A percentile compares a stretch with the other conserved stretches of the same genome.
phyloP scores from a whole-genome alignment of 1,140 invertebrate genomes.

The Leptonema lineaticorne region DNA sequence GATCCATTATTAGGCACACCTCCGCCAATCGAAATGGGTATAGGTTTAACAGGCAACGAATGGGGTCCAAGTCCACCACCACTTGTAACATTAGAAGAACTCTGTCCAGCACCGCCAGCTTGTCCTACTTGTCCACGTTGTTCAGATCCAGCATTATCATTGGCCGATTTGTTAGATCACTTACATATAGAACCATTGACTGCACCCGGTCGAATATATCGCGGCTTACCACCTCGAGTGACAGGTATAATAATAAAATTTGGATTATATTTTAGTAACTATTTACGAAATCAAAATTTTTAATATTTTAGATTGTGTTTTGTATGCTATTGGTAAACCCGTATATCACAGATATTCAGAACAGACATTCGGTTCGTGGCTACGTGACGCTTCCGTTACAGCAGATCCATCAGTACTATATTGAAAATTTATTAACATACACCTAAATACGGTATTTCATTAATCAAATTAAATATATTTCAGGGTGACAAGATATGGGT shows the following conservation, averaged over 20 bases:
- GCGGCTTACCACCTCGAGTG: constrained; percentile 58
- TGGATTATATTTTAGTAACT: neutral
- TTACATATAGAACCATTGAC: constrained; percentile 61
- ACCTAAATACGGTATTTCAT: neutral
- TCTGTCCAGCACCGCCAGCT: constrained; percentile 42
- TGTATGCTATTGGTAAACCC: constrained; percentile 89
- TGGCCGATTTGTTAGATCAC: constrained; percentile 56
- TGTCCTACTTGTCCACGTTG: constrained; percentile 65
- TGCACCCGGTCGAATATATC: constrained; percentile 59
- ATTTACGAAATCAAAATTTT: no score
- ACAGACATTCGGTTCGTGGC: constrained; percentile 78
- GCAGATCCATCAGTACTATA: constrained; percentile 51
- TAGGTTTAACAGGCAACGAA: constrained; percentile 16
- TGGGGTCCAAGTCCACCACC: constrained; percentile 33
- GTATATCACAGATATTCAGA: constrained; percentile 81
- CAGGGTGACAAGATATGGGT: constrained; percentile 77
- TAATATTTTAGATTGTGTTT: constrained; percentile 71
- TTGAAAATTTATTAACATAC: neutral
- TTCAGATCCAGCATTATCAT: constrained; percentile 59
- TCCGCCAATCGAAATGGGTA: constrained; percentile 43
- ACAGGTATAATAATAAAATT: constrained; percentile 51
- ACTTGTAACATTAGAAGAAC: constrained; percentile 31
- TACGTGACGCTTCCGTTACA: constrained; percentile 73
- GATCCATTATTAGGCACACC: constrained; percentile 53
- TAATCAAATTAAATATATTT: neutral